These are phyloP conservation scores for Drosophila dives DNA, from an alignment of 2,888 invertebrate species.

Conservation along the genomic window DNA sequence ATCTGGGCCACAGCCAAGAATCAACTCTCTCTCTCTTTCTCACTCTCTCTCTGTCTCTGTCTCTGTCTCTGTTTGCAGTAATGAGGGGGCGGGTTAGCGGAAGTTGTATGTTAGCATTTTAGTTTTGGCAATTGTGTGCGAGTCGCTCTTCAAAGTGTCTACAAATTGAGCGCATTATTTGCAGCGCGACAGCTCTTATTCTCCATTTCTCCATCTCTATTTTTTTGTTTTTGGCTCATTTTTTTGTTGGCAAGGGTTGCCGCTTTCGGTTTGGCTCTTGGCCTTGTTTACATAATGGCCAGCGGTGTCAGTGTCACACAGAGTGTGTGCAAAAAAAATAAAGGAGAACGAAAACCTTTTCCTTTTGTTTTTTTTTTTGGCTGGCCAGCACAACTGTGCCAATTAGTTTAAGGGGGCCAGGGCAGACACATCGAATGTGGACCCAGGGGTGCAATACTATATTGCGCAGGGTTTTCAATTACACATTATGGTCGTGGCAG, in stretches of 20 bases:
- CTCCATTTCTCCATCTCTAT: too few relatives aligned
- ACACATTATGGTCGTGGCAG: constrained; percentile 78
- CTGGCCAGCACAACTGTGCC: constrained; percentile 54
- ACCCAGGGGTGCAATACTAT: constrained; percentile 81
- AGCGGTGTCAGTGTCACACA: constrained; percentile 50
- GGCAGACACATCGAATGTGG: constrained; percentile 28
- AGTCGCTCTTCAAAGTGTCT: constrained; percentile 46
- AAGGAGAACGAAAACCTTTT: not conserved
- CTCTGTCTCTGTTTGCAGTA: constrained; percentile 16
- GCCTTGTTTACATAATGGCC: constrained; percentile 62
- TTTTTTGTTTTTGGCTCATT: not conserved
- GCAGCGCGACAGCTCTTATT: constrained; percentile 37
- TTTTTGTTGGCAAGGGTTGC: constrained; percentile 44
- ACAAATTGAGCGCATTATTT: constrained; percentile 67
- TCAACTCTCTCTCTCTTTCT: not conserved
- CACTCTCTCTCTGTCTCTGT: not conserved
- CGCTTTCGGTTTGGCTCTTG: constrained; percentile 31
- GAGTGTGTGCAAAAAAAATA: constrained; percentile 8
- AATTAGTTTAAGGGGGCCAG: constrained; percentile 49
- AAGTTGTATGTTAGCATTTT: constrained; percentile 75
- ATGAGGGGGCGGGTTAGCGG: constrained; percentile 48
- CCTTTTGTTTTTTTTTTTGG: not conserved
- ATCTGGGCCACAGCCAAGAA: constrained; percentile 52
- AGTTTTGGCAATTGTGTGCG: constrained; percentile 72
- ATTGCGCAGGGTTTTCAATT: constrained; percentile 83